phyloP scores from a whole-genome alignment of 92 coral and sea anemone genomes.

The Pocillopora grandis region DNA sequence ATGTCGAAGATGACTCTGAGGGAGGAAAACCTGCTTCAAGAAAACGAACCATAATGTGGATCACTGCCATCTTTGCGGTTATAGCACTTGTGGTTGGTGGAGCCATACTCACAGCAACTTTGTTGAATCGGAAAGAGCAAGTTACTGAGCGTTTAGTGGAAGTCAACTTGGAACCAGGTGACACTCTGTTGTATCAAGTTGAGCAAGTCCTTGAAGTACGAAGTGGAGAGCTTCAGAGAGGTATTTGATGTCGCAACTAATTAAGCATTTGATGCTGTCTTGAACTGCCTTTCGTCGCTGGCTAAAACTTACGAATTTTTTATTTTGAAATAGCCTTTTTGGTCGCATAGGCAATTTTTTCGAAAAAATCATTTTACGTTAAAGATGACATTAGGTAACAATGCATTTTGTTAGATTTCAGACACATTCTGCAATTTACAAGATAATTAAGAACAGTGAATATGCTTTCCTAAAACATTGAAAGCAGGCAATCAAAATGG shows the following conservation, averaged over 20 bases:
- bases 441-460: too few species aligned
- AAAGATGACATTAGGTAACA: too few species aligned
- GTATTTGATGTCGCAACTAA: too few species aligned
- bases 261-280: neutral
- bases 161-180: constrained; percentile 31
- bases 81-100: constrained; percentile 2
- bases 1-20: neutral
- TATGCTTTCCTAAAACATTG: too few species aligned
- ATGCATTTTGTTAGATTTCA: too few species aligned
- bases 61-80: constrained; percentile 2
- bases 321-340: too few species aligned
- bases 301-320: too few species aligned
- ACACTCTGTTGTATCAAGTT: constrained; percentile 20
- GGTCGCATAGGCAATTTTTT: too few species aligned
- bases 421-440: too few species aligned
- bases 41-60: constrained; percentile 1
- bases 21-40: neutral
- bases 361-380: too few species aligned
- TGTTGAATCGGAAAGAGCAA: constrained; percentile 10
- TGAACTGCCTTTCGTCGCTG: neutral
- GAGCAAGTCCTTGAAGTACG: constrained; percentile 38
- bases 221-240: neutral
- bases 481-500: neutral
- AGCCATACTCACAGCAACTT: constrained; percentile 4
- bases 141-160: constrained; percentile 21